Conservation (phyloP, 1,140 invertebrate genomes). For the Contarinia nasturtii region DNA sequence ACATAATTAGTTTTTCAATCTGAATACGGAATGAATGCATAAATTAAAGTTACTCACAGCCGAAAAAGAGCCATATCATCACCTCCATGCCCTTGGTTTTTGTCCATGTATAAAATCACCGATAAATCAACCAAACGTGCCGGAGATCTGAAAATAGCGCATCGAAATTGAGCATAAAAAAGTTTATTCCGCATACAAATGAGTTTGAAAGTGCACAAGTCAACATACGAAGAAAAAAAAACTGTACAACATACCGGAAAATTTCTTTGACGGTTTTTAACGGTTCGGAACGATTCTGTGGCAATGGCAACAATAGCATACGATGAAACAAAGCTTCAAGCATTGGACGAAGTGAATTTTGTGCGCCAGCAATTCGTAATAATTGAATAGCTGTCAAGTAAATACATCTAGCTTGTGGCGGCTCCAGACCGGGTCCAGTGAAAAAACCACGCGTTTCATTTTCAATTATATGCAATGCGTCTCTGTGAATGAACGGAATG, state of each 20-base stretch:
- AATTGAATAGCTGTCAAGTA: constrained; percentile 50
- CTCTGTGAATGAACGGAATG: constrained; percentile 9
- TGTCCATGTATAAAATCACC: constrained; percentile 50
- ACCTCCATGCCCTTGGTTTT: constrained; percentile 52
- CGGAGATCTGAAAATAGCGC: constrained; percentile 36
- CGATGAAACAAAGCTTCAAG: constrained; percentile 81
- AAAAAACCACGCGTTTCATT: constrained; percentile 23
- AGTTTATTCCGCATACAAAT: too few species aligned
- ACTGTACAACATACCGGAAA: constrained; percentile 14
- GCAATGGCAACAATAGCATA: constrained; percentile 72
- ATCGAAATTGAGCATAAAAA: too few species aligned
- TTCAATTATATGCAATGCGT: constrained; percentile 23
- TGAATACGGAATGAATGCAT: background rate
- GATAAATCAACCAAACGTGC: constrained; percentile 50
- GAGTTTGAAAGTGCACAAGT: too few species aligned
- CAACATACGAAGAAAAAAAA: too few species aligned
- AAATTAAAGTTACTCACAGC: constrained; percentile 42
- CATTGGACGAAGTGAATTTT: constrained; percentile 65
- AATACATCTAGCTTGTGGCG: constrained; percentile 21
- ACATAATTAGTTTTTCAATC: constrained; percentile 3
- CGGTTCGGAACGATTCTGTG: constrained; percentile 65
- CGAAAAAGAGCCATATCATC: constrained; percentile 81
- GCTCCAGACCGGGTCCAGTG: constrained; percentile 20
- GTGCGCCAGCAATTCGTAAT: constrained; percentile 65
- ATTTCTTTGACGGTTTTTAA: constrained; percentile 62